Percentiles rank a stretch among this genome's conserved stretches.
These are phyloP conservation scores for Pogona vitticeps DNA, from an alignment of 2,113 vertebrate species.

Conservation along the genomic window DNA sequence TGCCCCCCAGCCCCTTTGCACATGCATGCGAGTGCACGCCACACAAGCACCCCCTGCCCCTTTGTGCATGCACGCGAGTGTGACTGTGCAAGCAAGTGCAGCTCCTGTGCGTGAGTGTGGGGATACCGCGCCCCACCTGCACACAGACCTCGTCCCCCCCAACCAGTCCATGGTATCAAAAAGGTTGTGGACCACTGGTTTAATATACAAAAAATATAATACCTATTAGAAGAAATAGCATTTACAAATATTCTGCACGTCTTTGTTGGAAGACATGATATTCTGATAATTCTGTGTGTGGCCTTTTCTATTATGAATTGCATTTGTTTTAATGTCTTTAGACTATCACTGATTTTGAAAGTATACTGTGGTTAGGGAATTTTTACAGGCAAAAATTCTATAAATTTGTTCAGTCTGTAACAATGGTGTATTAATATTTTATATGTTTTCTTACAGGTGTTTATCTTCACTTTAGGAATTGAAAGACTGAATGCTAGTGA, in stretches of 20 bases:
- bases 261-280: not conserved
- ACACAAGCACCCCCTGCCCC: too few species aligned
- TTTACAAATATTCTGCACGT: not conserved
- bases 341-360: not conserved
- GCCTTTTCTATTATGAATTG: not conserved
- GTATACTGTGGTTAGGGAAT: not conserved
- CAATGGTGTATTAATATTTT: accelerated
- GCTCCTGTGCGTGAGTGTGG: too few species aligned
- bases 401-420: not conserved
- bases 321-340: not conserved
- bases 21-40: too few species aligned
- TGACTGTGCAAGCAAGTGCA: too few species aligned
- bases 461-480: not conserved
- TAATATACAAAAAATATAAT: too few species aligned
- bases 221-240: too few species aligned
- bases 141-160: too few species aligned
- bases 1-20: too few species aligned
- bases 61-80: too few species aligned
- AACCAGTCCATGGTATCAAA: too few species aligned
- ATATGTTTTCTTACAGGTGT: not conserved
- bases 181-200: too few species aligned
- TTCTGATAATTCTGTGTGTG: not conserved
- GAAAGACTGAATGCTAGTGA: slow-evolving; percentile 36
- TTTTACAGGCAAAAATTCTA: not conserved
- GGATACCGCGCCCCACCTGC: too few species aligned